phyloP scores from a whole-genome alignment of 2,113 vertebrate genomes.

The Lagopus muta region DNA sequence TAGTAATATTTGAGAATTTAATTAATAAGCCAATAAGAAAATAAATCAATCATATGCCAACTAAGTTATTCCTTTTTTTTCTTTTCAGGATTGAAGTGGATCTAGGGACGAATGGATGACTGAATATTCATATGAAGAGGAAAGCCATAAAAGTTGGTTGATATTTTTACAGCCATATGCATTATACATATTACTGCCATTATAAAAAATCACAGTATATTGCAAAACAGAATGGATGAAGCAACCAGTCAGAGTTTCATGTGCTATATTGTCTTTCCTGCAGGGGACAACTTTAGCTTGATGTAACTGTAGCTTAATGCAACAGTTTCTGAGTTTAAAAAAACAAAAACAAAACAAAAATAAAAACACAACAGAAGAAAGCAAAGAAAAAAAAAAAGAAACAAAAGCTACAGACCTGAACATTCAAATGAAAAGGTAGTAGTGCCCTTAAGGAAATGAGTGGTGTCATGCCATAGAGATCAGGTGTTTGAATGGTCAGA shows the following conservation, averaged over 20 bases:
- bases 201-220: constrained; percentile 10
- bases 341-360: not conserved
- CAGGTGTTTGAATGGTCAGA: not conserved
- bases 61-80: constrained; percentile 19
- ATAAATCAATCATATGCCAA: not conserved
- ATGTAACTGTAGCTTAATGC: not conserved
- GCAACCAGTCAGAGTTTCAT: not conserved
- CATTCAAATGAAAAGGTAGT: not conserved
- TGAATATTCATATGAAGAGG: constrained; percentile 79
- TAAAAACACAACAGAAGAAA: not conserved
- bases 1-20: not conserved
- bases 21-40: not conserved
- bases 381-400: not conserved
- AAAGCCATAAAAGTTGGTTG: constrained; percentile 80
- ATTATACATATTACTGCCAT: not conserved
- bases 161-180: constrained; percentile 39
- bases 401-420: not conserved
- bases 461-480: not conserved
- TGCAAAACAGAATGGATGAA: constrained; percentile 1
- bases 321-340: not conserved
- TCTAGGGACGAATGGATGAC: constrained; percentile 71
- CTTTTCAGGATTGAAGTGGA: constrained; percentile 75
- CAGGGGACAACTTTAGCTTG: not conserved
- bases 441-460: not conserved
- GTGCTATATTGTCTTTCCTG: not conserved